Evolutionary conservation across 2,888 invertebrate genomes (phyloP).

Genomic region (Dermolepida albohirtum): DNA sequence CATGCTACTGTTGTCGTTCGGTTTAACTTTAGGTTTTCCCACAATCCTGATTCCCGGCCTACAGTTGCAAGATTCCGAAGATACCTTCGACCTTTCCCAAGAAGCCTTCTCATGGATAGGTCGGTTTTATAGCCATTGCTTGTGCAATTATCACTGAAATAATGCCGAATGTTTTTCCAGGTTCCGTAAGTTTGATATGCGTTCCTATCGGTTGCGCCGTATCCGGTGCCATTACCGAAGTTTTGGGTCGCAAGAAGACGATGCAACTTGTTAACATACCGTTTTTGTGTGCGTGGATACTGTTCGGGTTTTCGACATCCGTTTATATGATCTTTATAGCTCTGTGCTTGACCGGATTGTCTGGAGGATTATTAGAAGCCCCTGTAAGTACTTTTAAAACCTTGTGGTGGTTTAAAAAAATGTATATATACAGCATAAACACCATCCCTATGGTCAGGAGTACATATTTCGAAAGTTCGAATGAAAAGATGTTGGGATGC

Average conservation of each 20-base stretch:
- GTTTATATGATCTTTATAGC: constrained; percentile 77
- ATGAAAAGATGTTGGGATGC: too few species aligned
- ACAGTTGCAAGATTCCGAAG: constrained; percentile 63
- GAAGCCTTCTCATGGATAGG: constrained; percentile 82
- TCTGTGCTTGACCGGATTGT: constrained; percentile 77
- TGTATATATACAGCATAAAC: background rate
- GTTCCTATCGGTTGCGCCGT: constrained; percentile 84
- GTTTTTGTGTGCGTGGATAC: constrained; percentile 79
- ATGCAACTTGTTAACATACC: constrained; percentile 84
- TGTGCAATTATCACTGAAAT: background rate
- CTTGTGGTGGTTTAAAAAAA: too few species aligned
- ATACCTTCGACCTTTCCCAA: constrained; percentile 68
- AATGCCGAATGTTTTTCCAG: constrained; percentile 63
- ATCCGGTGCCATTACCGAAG: constrained; percentile 79
- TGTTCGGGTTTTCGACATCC: constrained; percentile 75
- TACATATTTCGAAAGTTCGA: too few species aligned
- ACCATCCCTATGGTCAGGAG: too few species aligned
- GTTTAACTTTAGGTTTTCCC: constrained; percentile 84
- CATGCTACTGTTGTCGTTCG: constrained; percentile 79
- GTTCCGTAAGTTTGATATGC: constrained; percentile 83
- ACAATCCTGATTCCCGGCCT: constrained; percentile 85
- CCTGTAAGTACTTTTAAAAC: constrained; percentile 70
- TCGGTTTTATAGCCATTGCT: constrained; percentile 57
- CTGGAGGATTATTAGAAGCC: constrained; percentile 84
- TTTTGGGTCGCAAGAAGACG: constrained; percentile 77